Evolutionary conservation across 1,140 invertebrate genomes (phyloP), one percentile per base, ranked within the genome.

Genomic region (Protaetia brevitarsis): DNA sequence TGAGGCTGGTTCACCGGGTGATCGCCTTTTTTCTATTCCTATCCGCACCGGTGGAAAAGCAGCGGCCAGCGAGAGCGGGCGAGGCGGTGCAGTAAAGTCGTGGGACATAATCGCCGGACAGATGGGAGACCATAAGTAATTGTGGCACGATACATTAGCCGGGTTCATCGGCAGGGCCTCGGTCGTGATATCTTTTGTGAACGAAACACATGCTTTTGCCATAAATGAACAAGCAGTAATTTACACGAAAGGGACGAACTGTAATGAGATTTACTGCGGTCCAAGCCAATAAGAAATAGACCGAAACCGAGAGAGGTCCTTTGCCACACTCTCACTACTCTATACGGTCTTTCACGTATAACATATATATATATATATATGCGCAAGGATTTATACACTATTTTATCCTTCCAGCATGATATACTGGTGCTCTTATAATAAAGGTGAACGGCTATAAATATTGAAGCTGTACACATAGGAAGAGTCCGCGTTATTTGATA

Each of bases 241-340:
- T 71, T 71, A 68, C 70, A 71, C 70, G 70, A 61, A 51, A 69
- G 70, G 70, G 70, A 71, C 70, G 70, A 61, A 51, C 68, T 66
- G 70, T 71, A 71, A 71, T 69, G 70, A 71, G 68, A 71, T 71
- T 71, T 71, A 71, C 68, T 69, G 68, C 68, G 68, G 70, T 69
- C 66, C 68, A 69, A 60, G 68, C 68, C 69, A 71, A 71, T 71
- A 71, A 71, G 70, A 69, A 71, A 71, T 69, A 67, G 69, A 65
- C 67, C 68, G 68, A 66, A 8, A 51, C 41, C 41, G 26, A 51
- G 41, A 51, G 41, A 51, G 41, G 66, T 67, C 59, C 66, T 67
- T 67, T 67, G 66, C 66, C 30, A 41, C 60, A 4, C 26, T 13
- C 28, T 19, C 11, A 51, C 6, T 51, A 23, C 26, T 51, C 41